Evolutionary conservation across 2,113 vertebrate species (phyloP).

Genomic region (Sylvicapra grimmia): DNA sequence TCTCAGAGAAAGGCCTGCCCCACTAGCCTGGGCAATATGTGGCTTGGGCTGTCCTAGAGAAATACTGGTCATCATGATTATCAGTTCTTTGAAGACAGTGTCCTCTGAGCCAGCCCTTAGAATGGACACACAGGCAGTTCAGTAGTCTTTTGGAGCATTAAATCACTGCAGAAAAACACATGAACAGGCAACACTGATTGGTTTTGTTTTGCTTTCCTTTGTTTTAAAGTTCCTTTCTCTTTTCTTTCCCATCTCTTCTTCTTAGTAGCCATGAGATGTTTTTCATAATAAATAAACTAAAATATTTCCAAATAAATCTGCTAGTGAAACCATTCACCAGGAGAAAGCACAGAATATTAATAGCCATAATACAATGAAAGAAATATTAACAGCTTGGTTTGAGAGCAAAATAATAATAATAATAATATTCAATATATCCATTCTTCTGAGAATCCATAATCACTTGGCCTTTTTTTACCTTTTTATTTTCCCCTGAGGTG

Average conservation of each 20-base stretch:
- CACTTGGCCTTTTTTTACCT: conserved; percentile 22
- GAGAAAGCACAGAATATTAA: neutral
- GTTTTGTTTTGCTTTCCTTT: conserved; percentile 37
- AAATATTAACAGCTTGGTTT: conserved; percentile 28
- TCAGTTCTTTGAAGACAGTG: conserved; percentile 50
- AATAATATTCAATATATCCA: neutral
- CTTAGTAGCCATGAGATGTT: conserved; percentile 26
- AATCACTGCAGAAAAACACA: conserved; percentile 37
- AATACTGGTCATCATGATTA: conserved; percentile 15
- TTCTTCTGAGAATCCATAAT: conserved; percentile 44
- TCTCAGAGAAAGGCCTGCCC: conserved; percentile 37
- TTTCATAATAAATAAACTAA: conserved; percentile 13
- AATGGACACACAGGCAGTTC: conserved; percentile 25
- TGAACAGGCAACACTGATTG: conserved; percentile 33
- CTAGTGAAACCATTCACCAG: neutral
- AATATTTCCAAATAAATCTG: conserved; percentile 11
- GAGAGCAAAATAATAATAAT: neutral
- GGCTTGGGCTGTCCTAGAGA: conserved; percentile 38
- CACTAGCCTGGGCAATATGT: conserved; percentile 36
- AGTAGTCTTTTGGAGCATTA: conserved; percentile 43
- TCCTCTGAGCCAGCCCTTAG: conserved; percentile 49
- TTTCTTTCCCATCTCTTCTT: neutral
- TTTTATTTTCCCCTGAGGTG: neutral
- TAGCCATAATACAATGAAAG: neutral
- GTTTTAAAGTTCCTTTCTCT: conserved; percentile 14